Evolutionary conservation across 2,888 invertebrate genomes (phyloP).

Genomic region (Scaptodrosophila latifasciaeformis): DNA sequence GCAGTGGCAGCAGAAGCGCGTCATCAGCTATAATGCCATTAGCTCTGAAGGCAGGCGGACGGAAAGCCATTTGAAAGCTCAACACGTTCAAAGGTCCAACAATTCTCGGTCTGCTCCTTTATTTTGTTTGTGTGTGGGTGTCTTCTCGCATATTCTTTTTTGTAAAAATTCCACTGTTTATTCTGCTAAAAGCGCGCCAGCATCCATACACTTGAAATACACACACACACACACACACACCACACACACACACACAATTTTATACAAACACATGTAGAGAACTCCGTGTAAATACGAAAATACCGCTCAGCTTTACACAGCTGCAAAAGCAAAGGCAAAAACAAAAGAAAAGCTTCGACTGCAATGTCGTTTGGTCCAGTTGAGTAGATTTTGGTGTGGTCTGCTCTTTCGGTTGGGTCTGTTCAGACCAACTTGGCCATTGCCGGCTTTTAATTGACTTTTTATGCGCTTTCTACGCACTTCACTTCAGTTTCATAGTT

Average conservation of each 20-base stretch:
- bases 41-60: conserved; percentile 60
- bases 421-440: conserved; percentile 3
- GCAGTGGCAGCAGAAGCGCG: background rate
- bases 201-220: conserved; percentile 60
- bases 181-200: conserved; percentile 69
- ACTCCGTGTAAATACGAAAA: conserved; percentile 15
- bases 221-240: conserved; percentile 24
- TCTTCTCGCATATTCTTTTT: conserved; percentile 49
- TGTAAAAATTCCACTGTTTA: conserved; percentile 67
- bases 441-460: conserved; percentile 64
- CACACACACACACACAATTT: conserved; percentile 12
- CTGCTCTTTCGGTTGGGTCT: conserved; percentile 12
- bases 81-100: conserved; percentile 67
- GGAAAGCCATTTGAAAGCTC: conserved; percentile 68
- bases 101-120: conserved; percentile 20
- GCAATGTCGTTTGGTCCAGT: background rate
- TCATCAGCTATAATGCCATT: conserved; percentile 59
- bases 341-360: background rate
- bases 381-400: conserved; percentile 16
- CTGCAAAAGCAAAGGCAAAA: conserved; percentile 29
- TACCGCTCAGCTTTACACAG: conserved; percentile 14
- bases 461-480: conserved; percentile 54
- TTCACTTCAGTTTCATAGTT: conserved; percentile 40
- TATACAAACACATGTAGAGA: conserved; percentile 20
- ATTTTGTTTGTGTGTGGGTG: conserved; percentile 4